phyloP scores from a whole-genome alignment of 2,113 vertebrate genomes.

The Lepus timidus region DNA sequence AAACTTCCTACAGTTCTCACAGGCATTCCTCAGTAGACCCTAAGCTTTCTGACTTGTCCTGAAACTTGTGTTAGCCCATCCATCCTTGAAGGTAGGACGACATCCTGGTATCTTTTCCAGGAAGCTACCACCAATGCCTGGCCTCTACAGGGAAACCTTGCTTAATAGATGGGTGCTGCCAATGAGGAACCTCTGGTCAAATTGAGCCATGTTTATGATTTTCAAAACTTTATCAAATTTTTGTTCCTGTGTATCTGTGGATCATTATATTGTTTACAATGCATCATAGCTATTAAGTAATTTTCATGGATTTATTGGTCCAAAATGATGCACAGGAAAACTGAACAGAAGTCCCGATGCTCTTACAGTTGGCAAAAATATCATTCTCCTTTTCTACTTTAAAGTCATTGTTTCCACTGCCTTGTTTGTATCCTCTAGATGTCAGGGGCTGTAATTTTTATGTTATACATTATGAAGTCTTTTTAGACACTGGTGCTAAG shows the following conservation, averaged over 20 bases:
- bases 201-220: not conserved
- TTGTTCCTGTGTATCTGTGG: not conserved
- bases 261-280: not conserved
- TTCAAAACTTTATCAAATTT: not conserved
- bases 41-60: not conserved
- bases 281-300: not conserved
- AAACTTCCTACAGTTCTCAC: not conserved
- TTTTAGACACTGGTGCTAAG: slow-evolving; percentile 1
- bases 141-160: not conserved
- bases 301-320: not conserved
- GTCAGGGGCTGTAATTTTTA: not conserved
- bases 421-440: not conserved
- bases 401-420: not conserved
- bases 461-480: not conserved
- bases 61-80: not conserved
- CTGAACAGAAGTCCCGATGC: not conserved
- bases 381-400: not conserved
- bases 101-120: not conserved
- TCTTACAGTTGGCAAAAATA: slow-evolving; percentile 33
- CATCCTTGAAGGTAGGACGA: not conserved
- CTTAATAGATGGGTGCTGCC: not conserved
- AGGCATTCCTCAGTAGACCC: not conserved
- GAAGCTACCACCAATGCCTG: not conserved
- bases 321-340: not conserved
- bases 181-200: not conserved